These are phyloP conservation scores for Caenorhabditis afra DNA, from an alignment of 2,888 invertebrate genomes.

Conservation along the genomic window DNA sequence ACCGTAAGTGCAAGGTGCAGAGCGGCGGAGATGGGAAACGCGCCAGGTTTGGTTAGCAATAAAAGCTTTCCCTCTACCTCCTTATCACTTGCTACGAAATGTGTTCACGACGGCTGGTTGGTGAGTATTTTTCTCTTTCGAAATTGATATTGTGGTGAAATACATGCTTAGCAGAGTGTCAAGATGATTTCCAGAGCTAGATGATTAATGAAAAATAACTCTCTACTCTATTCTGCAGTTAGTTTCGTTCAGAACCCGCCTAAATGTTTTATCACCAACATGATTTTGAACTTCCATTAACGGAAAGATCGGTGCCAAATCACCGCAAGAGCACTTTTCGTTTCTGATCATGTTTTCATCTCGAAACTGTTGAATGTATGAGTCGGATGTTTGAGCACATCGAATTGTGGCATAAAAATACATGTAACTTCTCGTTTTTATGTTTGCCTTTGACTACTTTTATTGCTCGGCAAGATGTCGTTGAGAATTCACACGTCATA, in stretches of 20 bases:
- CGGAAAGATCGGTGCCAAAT: too few species aligned
- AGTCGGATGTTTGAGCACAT: conserved; percentile 42
- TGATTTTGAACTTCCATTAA: too few species aligned
- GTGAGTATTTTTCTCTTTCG: conserved; percentile 41
- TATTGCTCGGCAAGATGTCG: conserved; percentile 50
- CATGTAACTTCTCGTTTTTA: conserved; percentile 43
- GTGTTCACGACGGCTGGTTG: conserved; percentile 54
- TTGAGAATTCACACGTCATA: conserved; percentile 38
- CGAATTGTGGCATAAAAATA: conserved; percentile 30
- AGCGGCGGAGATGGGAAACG: conserved; percentile 7
- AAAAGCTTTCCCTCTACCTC: conserved; percentile 42
- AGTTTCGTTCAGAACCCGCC: too few species aligned
- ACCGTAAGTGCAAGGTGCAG: conserved; percentile 16
- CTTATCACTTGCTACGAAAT: conserved; percentile 61
- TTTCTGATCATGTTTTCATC: too few species aligned
- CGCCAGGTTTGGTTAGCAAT: conserved; percentile 54
- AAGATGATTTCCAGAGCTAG: too few species aligned
- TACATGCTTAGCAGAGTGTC: too few species aligned
- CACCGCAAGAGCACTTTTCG: too few species aligned
- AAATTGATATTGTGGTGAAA: too few species aligned
- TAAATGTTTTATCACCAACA: too few species aligned
- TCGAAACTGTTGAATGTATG: neutral
- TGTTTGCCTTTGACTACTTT: conserved; percentile 47
- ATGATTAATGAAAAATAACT: too few species aligned
- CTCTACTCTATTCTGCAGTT: too few species aligned